phyloP scores from a whole-genome alignment of 2,797 vertebrate genomes.

The Hylomyscus alleni region DNA sequence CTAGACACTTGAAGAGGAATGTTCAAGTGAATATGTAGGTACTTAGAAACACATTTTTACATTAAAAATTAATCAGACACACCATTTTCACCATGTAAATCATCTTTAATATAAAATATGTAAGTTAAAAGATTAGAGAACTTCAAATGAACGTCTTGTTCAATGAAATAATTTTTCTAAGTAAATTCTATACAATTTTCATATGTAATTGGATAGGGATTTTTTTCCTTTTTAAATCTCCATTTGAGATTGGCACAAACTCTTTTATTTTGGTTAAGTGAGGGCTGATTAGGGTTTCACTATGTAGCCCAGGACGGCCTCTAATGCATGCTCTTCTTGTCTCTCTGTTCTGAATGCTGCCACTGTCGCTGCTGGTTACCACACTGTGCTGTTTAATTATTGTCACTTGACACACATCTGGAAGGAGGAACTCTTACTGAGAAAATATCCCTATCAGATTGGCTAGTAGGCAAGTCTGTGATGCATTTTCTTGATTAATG shows the following conservation, averaged over 20 bases:
- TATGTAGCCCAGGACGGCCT: neutral
- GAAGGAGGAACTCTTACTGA: neutral
- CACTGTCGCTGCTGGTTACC: neutral
- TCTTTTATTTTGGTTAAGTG: neutral
- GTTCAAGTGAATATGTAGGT: neutral
- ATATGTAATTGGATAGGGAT: neutral
- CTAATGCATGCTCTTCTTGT: neutral
- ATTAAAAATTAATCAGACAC: neutral
- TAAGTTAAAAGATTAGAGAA: neutral
- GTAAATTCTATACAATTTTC: neutral
- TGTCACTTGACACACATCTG: neutral
- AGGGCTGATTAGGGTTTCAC: neutral
- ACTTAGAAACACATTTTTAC: neutral
- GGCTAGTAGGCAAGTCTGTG: neutral
- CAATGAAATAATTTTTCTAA: neutral
- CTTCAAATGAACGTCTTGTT: neutral
- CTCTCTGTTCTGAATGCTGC: neutral
- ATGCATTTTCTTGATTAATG: neutral
- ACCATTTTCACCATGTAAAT: neutral
- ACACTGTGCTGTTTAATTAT: neutral
- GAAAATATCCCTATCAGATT: neutral
- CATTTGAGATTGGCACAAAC: neutral
- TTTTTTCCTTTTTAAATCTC: neutral
- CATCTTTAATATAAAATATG: neutral
- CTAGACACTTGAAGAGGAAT: neutral